Evolutionary conservation across 1,140 invertebrate genomes (phyloP).

Genomic region (Penaeus vannamei): DNA sequence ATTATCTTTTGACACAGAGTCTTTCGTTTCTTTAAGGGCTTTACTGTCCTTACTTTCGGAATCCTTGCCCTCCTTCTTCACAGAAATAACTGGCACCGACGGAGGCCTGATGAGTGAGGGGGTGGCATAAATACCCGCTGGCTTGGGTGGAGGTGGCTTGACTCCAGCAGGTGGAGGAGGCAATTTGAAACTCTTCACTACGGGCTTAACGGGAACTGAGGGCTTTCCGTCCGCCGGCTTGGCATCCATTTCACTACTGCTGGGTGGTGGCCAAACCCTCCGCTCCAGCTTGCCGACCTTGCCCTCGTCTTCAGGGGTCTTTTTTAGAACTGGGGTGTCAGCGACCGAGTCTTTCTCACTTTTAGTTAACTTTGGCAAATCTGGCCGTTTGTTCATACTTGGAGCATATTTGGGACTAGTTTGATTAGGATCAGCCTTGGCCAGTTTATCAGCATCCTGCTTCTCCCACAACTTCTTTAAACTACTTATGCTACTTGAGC

Average conservation of each 20-base stretch:
- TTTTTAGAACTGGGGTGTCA: conserved; percentile 46
- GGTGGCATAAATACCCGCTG: conserved; percentile 78
- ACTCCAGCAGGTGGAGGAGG: conserved; percentile 68
- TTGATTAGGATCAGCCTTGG: conserved; percentile 72
- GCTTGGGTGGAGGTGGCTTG: conserved; percentile 69
- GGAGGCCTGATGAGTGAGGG: conserved; percentile 71
- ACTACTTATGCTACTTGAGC: conserved; percentile 92
- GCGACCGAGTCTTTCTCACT: conserved; percentile 50
- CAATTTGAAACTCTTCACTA: conserved; percentile 76
- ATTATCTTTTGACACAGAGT: neutral
- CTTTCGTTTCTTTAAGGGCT: neutral
- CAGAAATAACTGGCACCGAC: conserved; percentile 54
- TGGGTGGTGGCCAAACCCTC: conserved; percentile 75
- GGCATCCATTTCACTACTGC: conserved; percentile 67
- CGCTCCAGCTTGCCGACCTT: conserved; percentile 71
- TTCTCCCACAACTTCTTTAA: conserved; percentile 93
- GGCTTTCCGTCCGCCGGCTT: conserved; percentile 78
- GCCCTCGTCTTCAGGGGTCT: conserved; percentile 69
- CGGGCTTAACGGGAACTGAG: conserved; percentile 80
- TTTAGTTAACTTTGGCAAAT: conserved; percentile 87
- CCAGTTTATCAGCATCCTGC: conserved; percentile 65
- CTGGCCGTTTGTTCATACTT: conserved; percentile 91
- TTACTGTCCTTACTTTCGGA: conserved; percentile 60
- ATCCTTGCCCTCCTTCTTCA: conserved; percentile 62
- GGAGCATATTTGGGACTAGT: conserved; percentile 91